phyloP scores from a whole-genome alignment of 2,888 invertebrate genomes.

The Polydesmus complanatus region DNA sequence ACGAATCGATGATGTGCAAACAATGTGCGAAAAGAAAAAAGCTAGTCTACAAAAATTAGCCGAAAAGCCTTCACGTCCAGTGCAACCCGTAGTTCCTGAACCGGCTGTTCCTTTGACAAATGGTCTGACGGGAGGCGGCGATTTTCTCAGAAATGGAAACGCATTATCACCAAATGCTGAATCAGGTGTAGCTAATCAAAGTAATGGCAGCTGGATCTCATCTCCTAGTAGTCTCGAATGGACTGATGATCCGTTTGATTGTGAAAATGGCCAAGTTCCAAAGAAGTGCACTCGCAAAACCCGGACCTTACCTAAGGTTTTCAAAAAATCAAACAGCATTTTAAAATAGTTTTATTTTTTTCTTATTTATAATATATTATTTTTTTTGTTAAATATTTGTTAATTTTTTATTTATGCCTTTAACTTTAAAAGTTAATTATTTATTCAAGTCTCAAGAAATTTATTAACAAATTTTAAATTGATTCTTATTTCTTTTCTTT shows the following conservation, averaged over 20 bases:
- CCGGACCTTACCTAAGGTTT: slow-evolving; percentile 22
- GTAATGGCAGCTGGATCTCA: slow-evolving; percentile 22
- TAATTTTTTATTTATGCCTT: not conserved
- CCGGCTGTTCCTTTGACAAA: slow-evolving; percentile 29
- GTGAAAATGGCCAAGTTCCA: slow-evolving; percentile 1
- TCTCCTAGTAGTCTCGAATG: slow-evolving; percentile 22
- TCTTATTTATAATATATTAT: not conserved
- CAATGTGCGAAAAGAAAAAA: slow-evolving; percentile 75
- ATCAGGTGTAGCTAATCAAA: not conserved
- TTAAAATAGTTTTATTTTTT: not conserved
- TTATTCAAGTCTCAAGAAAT: not conserved
- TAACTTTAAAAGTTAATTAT: not conserved
- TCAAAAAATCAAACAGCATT: slow-evolving; percentile 10
- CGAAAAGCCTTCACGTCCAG: slow-evolving; percentile 43
- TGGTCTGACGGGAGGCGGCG: not conserved
- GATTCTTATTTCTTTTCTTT: not conserved
- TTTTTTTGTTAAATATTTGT: not conserved
- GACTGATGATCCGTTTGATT: slow-evolving; percentile 5
- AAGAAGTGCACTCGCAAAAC: slow-evolving; percentile 21
- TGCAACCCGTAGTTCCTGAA: slow-evolving; percentile 67
- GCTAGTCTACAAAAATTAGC: slow-evolving; percentile 28
- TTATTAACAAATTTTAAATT: not conserved
- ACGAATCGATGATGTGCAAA: slow-evolving; percentile 82
- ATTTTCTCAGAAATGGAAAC: no score
- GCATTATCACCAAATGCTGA: not conserved